Conservation (phyloP, 2,113 vertebrate species). For the Hippocampus mohnikei region DNA sequence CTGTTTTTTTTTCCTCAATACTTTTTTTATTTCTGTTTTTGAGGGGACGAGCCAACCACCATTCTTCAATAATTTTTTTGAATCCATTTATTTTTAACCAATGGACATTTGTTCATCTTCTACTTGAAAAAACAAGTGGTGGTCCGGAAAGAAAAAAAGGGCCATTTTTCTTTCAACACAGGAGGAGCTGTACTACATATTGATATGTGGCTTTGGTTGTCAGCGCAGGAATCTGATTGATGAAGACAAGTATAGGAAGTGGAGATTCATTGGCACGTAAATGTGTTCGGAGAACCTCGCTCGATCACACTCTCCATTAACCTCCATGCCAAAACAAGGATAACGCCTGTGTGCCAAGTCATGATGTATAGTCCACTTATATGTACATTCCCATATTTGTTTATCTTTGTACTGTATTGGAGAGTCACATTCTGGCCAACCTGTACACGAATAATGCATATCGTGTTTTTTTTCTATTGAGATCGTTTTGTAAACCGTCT, state of each 20-base stretch:
- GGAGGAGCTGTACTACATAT: constrained; percentile 13
- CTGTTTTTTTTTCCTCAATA: too few species aligned
- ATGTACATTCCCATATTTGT: constrained; percentile 30
- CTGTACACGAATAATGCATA: constrained; percentile 15
- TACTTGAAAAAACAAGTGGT: neutral
- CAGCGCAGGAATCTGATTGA: constrained; percentile 25
- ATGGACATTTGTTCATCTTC: neutral
- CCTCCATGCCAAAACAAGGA: constrained; percentile 11
- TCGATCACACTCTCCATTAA: constrained; percentile 19
- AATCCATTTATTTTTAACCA: neutral
- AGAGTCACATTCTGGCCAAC: neutral
- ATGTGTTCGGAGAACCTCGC: constrained; percentile 3
- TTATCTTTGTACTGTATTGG: constrained; percentile 42
- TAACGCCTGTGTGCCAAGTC: constrained; percentile 5
- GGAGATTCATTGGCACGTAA: constrained; percentile 12
- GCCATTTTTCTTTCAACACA: neutral
- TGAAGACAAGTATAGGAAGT: constrained; percentile 14
- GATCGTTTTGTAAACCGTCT: constrained; percentile 35
- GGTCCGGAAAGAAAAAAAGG: neutral
- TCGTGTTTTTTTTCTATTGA: constrained; percentile 14
- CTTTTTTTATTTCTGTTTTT: too few species aligned
- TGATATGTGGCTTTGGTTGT: constrained; percentile 42
- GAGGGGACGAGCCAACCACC: too few species aligned
- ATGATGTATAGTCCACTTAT: constrained; percentile 27
- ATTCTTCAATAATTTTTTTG: too few species aligned